Conservation (phyloP, 2,113 vertebrate species). For the Rhea pennata region DNA sequence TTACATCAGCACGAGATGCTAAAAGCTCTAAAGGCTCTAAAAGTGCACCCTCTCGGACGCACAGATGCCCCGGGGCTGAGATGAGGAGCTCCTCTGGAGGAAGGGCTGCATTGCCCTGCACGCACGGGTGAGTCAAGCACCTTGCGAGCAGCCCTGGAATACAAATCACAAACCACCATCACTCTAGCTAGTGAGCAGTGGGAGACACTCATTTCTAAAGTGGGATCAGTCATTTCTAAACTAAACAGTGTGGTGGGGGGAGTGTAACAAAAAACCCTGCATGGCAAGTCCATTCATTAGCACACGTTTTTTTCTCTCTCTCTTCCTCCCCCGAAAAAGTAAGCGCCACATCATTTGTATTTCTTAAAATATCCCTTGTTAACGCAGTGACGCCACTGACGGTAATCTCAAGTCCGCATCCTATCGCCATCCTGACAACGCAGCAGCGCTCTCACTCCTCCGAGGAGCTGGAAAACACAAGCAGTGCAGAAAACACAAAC, state of each 20-base stretch:
- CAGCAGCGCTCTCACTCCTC: conserved; percentile 55
- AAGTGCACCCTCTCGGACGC: neutral
- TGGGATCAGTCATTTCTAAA: neutral
- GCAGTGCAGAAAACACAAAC: conserved; percentile 47
- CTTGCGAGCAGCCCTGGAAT: neutral
- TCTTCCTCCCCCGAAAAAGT: neutral
- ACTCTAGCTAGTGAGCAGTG: neutral
- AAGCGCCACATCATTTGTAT: conserved; percentile 44
- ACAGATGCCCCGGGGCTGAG: neutral
- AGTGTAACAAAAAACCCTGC: neutral
- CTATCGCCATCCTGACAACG: conserved; percentile 19
- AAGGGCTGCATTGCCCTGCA: neutral
- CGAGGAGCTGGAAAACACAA: conserved; percentile 54
- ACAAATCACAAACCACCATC: neutral
- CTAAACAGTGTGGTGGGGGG: neutral
- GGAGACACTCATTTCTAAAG: neutral
- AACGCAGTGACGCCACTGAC: conserved; percentile 53
- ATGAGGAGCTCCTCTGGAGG: neutral
- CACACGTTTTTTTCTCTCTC: neutral
- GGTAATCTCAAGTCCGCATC: conserved; percentile 54
- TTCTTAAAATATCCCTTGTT: conserved; percentile 58
- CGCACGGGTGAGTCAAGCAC: neutral
- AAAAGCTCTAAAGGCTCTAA: neutral
- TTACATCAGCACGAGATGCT: neutral
- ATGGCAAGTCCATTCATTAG: neutral